Conservation (phyloP, 2,113 vertebrate genomes). For the Heliornis fulica region DNA sequence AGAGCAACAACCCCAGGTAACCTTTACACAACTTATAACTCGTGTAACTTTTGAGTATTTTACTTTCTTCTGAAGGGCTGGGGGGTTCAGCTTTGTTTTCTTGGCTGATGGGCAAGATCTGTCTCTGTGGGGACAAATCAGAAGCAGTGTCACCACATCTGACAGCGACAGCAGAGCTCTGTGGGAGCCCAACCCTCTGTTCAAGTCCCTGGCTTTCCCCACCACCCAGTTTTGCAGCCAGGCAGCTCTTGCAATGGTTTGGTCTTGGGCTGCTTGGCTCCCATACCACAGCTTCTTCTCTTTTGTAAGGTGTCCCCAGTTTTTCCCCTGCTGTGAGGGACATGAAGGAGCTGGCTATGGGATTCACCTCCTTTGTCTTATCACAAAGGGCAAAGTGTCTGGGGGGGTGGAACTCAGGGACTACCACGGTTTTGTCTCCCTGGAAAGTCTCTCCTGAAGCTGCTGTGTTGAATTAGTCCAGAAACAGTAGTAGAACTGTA, state of each 20-base stretch:
- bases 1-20: background rate
- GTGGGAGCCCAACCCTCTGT: background rate
- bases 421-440: background rate
- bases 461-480: background rate
- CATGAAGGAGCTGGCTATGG: background rate
- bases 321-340: background rate
- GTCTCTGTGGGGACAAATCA: too few relatives aligned
- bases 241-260: background rate
- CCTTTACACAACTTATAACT: rapidly evolving
- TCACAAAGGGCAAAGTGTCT: background rate
- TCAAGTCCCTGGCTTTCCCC: background rate
- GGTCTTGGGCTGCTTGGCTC: background rate
- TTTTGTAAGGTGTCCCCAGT: background rate
- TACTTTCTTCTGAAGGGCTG: background rate
- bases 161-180: too few relatives aligned
- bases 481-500: background rate
- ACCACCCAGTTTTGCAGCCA: background rate
- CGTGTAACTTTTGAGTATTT: background rate
- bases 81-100: background rate
- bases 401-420: background rate
- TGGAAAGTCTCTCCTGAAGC: background rate
- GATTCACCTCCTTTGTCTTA: background rate
- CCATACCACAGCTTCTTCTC: background rate
- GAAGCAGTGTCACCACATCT: background rate
- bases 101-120: background rate